A percentile compares a stretch with the other conserved stretches of the same genome.
Conservation (phyloP, 2,113 vertebrate species). For the Anhinga anhinga region DNA sequence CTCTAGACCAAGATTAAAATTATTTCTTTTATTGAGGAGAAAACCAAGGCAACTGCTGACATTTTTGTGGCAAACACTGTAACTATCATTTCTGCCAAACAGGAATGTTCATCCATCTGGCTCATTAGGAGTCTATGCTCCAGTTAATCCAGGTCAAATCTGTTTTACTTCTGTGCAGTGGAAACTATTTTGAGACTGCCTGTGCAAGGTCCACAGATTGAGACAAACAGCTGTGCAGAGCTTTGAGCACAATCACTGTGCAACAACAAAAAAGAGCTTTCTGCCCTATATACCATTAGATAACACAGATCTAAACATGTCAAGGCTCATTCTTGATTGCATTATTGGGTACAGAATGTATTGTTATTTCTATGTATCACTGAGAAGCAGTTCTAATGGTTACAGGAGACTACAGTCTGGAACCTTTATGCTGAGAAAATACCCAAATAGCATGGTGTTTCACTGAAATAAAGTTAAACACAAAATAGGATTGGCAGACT, state of each 20-base stretch:
- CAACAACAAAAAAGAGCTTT: neutral
- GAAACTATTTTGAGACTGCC: slow-evolving; percentile 17
- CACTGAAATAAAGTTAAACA: neutral
- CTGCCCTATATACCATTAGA: neutral
- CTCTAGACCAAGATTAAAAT: neutral
- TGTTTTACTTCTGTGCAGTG: neutral
- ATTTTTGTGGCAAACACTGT: neutral
- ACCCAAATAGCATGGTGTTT: neutral
- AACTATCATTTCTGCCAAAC: neutral
- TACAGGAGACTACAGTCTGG: neutral
- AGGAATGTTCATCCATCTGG: slow-evolving; percentile 25
- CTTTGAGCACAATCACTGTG: neutral
- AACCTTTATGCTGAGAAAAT: neutral
- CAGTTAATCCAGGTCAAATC: slow-evolving; percentile 46
- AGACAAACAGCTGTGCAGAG: neutral
- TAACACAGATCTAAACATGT: neutral
- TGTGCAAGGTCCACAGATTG: neutral
- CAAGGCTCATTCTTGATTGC: neutral
- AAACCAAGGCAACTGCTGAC: neutral
- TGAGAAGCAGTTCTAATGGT: neutral
- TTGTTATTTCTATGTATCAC: neutral
- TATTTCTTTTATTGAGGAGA: neutral
- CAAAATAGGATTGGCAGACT: neutral
- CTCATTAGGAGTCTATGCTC: neutral
- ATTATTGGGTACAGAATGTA: neutral